Evolutionary conservation across 2,797 vertebrate species (phyloP).

Genomic region (Sebastes cheni): DNA sequence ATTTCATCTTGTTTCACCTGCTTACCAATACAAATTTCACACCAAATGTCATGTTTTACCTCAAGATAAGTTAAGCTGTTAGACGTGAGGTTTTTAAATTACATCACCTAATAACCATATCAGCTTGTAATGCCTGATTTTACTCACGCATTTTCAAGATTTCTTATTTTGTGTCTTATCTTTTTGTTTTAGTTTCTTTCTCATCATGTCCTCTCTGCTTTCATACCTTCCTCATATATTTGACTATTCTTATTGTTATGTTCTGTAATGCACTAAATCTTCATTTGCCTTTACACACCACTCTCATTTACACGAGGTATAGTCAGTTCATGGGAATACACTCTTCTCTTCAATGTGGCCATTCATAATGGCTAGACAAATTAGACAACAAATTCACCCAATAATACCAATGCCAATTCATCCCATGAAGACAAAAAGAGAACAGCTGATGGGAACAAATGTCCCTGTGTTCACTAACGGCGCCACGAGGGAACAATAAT

Average conservation of each 20-base stretch:
- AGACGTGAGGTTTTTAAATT: background rate
- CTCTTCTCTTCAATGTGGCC: slow-evolving; percentile 53
- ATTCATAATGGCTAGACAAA: slow-evolving; percentile 72
- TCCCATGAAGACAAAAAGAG: slow-evolving; percentile 48
- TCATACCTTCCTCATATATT: background rate
- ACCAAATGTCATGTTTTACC: background rate
- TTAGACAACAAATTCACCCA: slow-evolving; percentile 68
- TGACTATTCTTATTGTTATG: background rate
- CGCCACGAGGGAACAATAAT: slow-evolving; percentile 57
- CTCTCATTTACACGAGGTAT: slow-evolving; percentile 34
- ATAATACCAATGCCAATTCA: slow-evolving; percentile 59
- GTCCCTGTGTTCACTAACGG: slow-evolving; percentile 50
- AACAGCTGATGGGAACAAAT: slow-evolving; percentile 73
- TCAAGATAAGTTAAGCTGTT: background rate
- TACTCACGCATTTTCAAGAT: background rate
- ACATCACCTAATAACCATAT: background rate
- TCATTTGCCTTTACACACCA: slow-evolving; percentile 3
- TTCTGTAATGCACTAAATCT: background rate
- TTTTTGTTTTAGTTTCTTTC: background rate
- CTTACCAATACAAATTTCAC: background rate
- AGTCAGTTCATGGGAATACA: slow-evolving; percentile 55
- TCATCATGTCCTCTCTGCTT: background rate
- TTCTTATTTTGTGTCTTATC: background rate
- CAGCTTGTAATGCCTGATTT: background rate
- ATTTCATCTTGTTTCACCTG: background rate